Conservation (phyloP, 2,113 vertebrate species). For the Urocynchramus pylzowi region DNA sequence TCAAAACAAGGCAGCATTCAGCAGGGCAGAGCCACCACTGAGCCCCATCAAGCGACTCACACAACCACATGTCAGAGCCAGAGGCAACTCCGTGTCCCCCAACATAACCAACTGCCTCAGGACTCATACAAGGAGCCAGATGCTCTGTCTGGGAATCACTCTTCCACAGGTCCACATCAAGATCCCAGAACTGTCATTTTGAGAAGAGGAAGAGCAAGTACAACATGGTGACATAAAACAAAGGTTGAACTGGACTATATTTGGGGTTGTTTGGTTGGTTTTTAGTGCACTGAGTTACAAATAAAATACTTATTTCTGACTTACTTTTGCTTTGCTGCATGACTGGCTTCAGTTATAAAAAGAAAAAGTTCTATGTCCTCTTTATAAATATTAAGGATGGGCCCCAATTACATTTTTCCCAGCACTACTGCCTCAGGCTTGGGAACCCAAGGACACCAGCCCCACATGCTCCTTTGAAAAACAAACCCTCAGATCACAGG, state of each 20-base stretch:
- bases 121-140: constrained; percentile 58
- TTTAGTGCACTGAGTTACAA: not conserved
- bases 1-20: not conserved
- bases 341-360: not conserved
- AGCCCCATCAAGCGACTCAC: not conserved
- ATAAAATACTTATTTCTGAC: constrained; percentile 20
- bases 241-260: not conserved
- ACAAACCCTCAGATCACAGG: constrained; percentile 33
- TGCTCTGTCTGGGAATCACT: constrained; percentile 53
- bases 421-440: constrained; percentile 35
- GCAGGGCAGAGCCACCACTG: not conserved
- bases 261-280: not conserved
- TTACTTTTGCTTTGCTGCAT: not conserved
- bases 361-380: not conserved
- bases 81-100: constrained; percentile 25
- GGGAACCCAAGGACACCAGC: not conserved
- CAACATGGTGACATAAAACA: constrained; percentile 10
- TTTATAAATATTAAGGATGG: not conserved
- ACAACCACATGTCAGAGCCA: constrained; percentile 32
- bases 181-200: constrained; percentile 56
- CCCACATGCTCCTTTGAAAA: constrained; percentile 28
- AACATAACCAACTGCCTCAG: constrained; percentile 15
- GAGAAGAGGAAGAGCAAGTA: not conserved
- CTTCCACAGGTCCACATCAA: constrained; percentile 35
- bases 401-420: not conserved